Percentiles rank a stretch among this genome's conserved stretches.
Conservation (phyloP, 2,888 invertebrate genomes). For the Drosophila paranaensis region DNA sequence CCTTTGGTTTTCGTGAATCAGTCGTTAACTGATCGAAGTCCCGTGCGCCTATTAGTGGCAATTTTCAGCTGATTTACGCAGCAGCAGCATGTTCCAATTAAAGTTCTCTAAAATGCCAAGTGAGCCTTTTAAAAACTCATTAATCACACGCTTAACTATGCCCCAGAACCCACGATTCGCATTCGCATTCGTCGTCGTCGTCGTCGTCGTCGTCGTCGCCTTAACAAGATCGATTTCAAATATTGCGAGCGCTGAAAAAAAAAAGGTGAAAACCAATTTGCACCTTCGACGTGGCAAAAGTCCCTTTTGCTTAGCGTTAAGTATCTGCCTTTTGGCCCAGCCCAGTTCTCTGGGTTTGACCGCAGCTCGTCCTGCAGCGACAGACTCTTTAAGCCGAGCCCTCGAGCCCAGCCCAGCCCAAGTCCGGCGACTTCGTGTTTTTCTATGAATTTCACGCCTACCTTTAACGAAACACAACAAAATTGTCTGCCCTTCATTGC, state of each 20-base stretch:
- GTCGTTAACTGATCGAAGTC: constrained; percentile 4
- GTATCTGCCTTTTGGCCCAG: constrained; percentile 15
- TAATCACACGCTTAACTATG: constrained; percentile 84
- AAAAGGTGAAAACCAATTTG: constrained; percentile 81
- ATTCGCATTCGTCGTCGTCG: constrained; percentile 17
- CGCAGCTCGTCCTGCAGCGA: constrained; percentile 37
- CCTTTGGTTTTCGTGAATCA: not conserved
- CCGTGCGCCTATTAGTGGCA: constrained; percentile 79
- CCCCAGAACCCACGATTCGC: constrained; percentile 23
- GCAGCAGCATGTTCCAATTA: constrained; percentile 82
- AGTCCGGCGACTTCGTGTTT: constrained; percentile 38
- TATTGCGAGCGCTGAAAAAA: constrained; percentile 54
- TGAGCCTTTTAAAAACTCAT: constrained; percentile 84
- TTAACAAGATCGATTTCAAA: constrained; percentile 78
- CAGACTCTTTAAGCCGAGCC: constrained; percentile 4
- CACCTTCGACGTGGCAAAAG: constrained; percentile 75
- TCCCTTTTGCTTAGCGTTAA: constrained; percentile 34
- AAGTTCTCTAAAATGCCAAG: constrained; percentile 76
- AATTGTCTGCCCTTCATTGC: constrained; percentile 34
- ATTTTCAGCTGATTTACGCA: constrained; percentile 83
- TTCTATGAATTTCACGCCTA: constrained; percentile 80
- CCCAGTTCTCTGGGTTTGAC: constrained; percentile 19
- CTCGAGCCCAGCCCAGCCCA: constrained; percentile 37
- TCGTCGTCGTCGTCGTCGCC: constrained; percentile 6
- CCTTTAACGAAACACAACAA: constrained; percentile 19